phyloP scores from a whole-genome alignment of 2,113 vertebrate genomes.

The Rhineura floridana region DNA sequence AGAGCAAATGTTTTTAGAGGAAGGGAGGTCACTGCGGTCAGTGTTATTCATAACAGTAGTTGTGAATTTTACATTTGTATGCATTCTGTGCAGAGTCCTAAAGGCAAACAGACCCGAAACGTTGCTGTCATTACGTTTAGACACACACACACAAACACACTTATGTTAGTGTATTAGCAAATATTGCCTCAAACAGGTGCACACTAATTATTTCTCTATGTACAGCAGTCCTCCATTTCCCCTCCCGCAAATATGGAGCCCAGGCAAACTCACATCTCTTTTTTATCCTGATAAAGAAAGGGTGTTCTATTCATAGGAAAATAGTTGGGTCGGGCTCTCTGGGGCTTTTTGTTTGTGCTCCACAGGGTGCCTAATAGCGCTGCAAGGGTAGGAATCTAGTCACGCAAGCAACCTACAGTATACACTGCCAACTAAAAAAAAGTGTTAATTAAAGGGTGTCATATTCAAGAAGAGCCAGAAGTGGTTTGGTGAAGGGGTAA shows the following conservation, averaged over 20 bases:
- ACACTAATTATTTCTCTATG: conserved; percentile 27
- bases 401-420: conserved; percentile 59
- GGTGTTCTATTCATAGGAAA: conserved; percentile 65
- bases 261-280: conserved; percentile 37
- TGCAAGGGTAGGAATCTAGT: conserved; percentile 58
- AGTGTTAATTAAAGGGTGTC: conserved; percentile 76
- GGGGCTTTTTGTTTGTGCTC: conserved; percentile 68
- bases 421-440: conserved; percentile 50
- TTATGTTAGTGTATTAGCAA: not conserved
- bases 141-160: not conserved
- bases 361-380: conserved; percentile 50
- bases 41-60: not conserved
- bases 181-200: conserved; percentile 4
- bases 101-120: not conserved
- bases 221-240: conserved; percentile 8
- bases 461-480: conserved; percentile 40
- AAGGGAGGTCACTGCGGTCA: not conserved
- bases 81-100: not conserved
- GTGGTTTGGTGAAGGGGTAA: not conserved
- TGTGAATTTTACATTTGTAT: no score
- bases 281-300: conserved; percentile 59
- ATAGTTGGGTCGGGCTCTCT: conserved; percentile 58
- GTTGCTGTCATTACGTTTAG: not conserved
- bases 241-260: conserved; percentile 1
- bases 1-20: not conserved